Evolutionary conservation across 2,113 vertebrate species (phyloP).

Genomic region (Ginglymostoma cirratum): DNA sequence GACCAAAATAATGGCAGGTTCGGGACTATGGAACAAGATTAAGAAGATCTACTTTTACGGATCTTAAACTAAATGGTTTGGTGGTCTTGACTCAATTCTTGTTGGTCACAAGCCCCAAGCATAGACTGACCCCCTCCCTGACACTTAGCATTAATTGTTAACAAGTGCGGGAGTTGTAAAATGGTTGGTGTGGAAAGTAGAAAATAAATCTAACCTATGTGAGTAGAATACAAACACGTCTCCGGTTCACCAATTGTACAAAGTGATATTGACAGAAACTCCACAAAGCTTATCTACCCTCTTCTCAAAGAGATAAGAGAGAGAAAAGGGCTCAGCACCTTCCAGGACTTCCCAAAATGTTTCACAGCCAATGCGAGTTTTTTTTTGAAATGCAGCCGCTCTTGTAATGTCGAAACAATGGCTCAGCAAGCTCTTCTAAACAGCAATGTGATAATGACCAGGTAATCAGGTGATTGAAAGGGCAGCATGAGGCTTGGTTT

Average conservation of each 20-base stretch:
- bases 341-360: background rate
- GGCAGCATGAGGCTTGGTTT: background rate
- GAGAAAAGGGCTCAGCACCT: background rate
- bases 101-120: background rate
- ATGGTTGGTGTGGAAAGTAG: background rate
- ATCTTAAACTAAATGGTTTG: background rate
- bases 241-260: background rate
- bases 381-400: background rate
- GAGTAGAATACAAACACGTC: background rate
- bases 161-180: background rate
- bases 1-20: background rate
- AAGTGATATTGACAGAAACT: background rate
- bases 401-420: background rate
- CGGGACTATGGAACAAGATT: background rate
- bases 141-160: background rate
- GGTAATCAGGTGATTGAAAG: background rate
- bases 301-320: background rate
- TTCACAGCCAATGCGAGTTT: background rate
- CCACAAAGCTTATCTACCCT: background rate
- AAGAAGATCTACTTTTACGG: background rate
- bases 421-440: background rate
- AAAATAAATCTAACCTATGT: background rate
- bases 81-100: background rate
- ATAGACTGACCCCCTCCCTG: background rate
- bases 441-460: background rate